Conservation (phyloP, 2,797 vertebrate species). For the Coluber constrictor region DNA sequence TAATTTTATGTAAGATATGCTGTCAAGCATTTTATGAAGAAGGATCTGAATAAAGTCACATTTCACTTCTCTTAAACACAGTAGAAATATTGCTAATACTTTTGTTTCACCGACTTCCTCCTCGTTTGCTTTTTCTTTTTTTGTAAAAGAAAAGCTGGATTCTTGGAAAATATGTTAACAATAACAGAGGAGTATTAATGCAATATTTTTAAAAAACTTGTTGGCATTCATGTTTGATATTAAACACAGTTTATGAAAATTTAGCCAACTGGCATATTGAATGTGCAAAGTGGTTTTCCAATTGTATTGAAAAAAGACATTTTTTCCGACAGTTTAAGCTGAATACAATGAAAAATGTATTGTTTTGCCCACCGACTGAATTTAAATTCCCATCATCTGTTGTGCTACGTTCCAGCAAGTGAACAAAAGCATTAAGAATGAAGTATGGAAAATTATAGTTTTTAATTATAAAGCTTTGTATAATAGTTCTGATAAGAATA, state of each 20-base stretch:
- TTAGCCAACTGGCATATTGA: not conserved
- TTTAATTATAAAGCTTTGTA: constrained; percentile 44
- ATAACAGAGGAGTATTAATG: not conserved
- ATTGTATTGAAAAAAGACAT: constrained; percentile 10
- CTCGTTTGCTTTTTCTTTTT: not conserved
- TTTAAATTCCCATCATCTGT: not conserved
- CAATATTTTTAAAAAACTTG: not conserved
- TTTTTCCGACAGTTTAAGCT: constrained; percentile 10
- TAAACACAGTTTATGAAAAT: not conserved
- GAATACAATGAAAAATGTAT: constrained; percentile 4
- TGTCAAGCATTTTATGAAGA: not conserved
- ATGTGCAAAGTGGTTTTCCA: not conserved
- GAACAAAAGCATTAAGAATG: constrained; percentile 13
- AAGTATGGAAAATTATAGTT: not conserved
- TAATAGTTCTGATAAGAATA: constrained; percentile 1
- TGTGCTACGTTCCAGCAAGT: constrained; percentile 12
- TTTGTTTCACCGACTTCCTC: not conserved
- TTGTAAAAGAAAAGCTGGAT: not conserved
- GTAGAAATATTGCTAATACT: not conserved
- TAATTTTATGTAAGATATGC: not conserved
- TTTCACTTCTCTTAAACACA: not conserved
- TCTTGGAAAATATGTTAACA: not conserved
- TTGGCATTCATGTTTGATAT: not conserved
- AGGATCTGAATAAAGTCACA: not conserved
- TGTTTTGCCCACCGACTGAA: not conserved